Evolutionary conservation across 2,888 invertebrate species (phyloP).

Genomic region (Seira ritae): DNA sequence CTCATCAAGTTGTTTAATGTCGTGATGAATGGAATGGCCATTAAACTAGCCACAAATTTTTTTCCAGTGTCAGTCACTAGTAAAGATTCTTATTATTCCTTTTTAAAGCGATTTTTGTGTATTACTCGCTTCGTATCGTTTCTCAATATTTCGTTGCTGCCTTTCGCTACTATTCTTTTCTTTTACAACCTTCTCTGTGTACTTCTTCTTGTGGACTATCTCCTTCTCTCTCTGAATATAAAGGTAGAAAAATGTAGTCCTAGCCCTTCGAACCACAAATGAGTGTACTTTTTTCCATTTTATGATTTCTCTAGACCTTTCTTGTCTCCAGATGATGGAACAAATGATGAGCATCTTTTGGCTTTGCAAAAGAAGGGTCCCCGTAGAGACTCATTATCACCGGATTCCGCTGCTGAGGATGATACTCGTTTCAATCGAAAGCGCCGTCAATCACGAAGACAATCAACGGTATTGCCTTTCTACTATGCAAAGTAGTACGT

Average conservation of each 20-base stretch:
- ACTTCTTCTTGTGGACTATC: background rate
- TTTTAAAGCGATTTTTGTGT: background rate
- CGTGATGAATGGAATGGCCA: constrained; percentile 1
- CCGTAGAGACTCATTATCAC: constrained; percentile 86
- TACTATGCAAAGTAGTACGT: too few relatives aligned
- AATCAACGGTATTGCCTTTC: constrained; percentile 68
- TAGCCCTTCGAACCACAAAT: background rate
- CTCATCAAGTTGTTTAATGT: background rate
- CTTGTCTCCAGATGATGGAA: constrained; percentile 84
- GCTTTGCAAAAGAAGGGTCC: constrained; percentile 64
- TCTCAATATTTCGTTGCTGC: background rate
- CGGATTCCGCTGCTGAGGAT: constrained; percentile 84
- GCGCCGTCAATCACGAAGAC: constrained; percentile 67
- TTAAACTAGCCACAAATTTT: constrained; percentile 5
- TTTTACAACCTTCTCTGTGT: background rate
- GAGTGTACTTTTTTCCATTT: too few relatives aligned
- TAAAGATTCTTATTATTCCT: background rate
- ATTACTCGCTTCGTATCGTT: background rate
- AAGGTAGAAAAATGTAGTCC: constrained; percentile 6
- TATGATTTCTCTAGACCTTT: constrained; percentile 83
- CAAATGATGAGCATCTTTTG: constrained; percentile 68
- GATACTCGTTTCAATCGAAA: constrained; percentile 77
- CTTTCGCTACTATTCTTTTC: background rate
- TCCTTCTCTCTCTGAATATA: background rate
- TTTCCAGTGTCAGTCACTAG: background rate